These are phyloP conservation scores for Lasioglossum calceatum DNA, from an alignment of 2,888 invertebrate species.

Conservation along the genomic window DNA sequence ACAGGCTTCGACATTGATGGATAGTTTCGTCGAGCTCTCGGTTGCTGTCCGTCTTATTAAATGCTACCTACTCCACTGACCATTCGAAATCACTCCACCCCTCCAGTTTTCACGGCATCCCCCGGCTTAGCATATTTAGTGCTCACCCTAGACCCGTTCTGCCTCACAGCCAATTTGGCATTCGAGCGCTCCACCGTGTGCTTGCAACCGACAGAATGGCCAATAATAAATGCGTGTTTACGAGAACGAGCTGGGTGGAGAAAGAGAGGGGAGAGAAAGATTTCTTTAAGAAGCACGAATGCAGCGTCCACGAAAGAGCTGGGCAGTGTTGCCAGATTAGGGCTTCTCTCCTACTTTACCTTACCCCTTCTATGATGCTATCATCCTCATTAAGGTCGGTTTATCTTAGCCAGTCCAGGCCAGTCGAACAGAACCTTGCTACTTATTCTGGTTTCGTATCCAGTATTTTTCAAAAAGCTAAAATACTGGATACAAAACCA, in stretches of 20 bases:
- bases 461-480: too few relatives aligned
- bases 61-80: slow-evolving; percentile 60
- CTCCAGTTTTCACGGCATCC: neutral
- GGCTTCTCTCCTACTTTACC: too few relatives aligned
- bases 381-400: too few relatives aligned
- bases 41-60: slow-evolving; percentile 66
- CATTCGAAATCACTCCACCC: slow-evolving; percentile 54
- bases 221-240: slow-evolving; percentile 41
- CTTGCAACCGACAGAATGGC: slow-evolving; percentile 30
- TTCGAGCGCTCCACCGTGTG: slow-evolving; percentile 15
- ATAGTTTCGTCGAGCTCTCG: slow-evolving; percentile 65
- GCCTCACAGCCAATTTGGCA: slow-evolving; percentile 40
- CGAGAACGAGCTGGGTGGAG: neutral
- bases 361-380: too few relatives aligned
- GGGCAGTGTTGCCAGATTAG: too few relatives aligned
- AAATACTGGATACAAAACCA: too few relatives aligned
- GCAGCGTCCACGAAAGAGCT: too few relatives aligned
- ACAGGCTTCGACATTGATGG: slow-evolving; percentile 69
- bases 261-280: neutral
- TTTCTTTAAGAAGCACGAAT: neutral
- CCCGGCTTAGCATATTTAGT: slow-evolving; percentile 38
- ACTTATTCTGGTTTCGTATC: too few relatives aligned
- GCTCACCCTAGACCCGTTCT: slow-evolving; percentile 24
- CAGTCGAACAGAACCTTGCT: too few relatives aligned
- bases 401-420: too few relatives aligned